Evolutionary conservation across 2,113 vertebrate genomes (phyloP).

Genomic region (Anas platyrhynchos): DNA sequence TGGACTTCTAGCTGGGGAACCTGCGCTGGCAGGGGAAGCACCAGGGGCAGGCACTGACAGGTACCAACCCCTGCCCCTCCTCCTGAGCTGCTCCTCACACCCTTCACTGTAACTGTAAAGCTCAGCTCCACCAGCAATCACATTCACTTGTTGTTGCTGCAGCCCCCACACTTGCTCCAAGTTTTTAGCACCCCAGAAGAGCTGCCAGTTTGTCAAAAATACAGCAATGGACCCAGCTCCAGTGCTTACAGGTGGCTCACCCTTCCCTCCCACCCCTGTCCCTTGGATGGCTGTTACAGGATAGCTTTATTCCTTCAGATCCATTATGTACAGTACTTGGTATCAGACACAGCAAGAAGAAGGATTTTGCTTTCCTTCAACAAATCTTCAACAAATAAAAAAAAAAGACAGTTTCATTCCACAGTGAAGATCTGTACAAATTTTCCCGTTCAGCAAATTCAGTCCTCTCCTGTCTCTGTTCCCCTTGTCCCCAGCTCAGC

Average conservation of each 20-base stretch:
- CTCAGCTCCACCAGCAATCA: accelerated
- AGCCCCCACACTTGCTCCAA: neutral
- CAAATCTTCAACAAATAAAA: neutral
- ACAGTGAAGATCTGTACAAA: constrained; percentile 14
- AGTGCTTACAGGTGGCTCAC: accelerated
- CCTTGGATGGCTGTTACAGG: neutral
- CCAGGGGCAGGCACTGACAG: accelerated
- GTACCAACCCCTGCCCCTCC: neutral
- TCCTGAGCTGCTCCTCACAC: neutral
- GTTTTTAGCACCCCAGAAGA: neutral
- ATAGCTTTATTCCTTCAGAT: constrained; percentile 77
- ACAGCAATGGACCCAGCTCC: neutral
- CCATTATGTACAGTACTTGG: constrained; percentile 73
- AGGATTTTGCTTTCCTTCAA: constrained; percentile 42
- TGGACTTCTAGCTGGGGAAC: constrained; percentile 82
- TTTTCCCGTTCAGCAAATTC: neutral
- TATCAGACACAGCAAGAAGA: constrained; percentile 27
- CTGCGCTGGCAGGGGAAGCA: neutral
- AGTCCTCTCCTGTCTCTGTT: neutral
- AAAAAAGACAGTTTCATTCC: neutral
- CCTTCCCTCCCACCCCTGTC: neutral
- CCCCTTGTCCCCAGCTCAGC: neutral
- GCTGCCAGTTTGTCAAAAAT: neutral
- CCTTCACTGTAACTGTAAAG: neutral
- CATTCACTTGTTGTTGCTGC: accelerated